Evolutionary conservation across 2,797 vertebrate species (phyloP).

Genomic region (Hipposideros larvatus): DNA sequence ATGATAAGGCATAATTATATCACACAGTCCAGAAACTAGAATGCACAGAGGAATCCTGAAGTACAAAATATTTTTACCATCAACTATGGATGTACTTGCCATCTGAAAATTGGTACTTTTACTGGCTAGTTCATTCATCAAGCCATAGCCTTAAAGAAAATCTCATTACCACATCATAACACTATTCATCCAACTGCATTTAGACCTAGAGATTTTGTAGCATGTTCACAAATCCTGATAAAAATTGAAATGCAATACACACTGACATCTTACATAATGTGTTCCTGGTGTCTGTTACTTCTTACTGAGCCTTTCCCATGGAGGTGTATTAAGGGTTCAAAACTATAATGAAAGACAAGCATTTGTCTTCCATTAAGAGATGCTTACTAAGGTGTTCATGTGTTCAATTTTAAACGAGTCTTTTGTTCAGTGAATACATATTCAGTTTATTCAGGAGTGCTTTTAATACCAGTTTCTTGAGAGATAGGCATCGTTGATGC

Average conservation of each 20-base stretch:
- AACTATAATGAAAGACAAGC: not conserved
- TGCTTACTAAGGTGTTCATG: not conserved
- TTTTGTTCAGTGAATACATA: not conserved
- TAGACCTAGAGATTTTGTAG: not conserved
- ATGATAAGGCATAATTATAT: not conserved
- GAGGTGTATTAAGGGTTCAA: not conserved
- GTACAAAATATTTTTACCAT: not conserved
- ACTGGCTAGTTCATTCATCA: not conserved
- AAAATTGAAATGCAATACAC: not conserved
- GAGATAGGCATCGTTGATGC: not conserved
- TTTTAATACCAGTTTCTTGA: not conserved
- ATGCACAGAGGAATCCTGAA: not conserved
- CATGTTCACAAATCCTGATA: not conserved
- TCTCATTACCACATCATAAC: not conserved
- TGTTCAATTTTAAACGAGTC: constrained; percentile 1
- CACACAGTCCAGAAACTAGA: not conserved
- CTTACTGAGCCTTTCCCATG: not conserved
- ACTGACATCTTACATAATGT: not conserved
- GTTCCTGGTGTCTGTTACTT: not conserved
- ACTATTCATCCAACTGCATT: not conserved
- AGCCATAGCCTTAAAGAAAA: not conserved
- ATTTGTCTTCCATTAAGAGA: not conserved
- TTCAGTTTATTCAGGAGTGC: not conserved
- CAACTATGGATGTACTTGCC: not conserved
- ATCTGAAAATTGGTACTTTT: not conserved